phyloP scores from a whole-genome alignment of 2,113 vertebrate genomes.

The Anoplopoma fimbria region DNA sequence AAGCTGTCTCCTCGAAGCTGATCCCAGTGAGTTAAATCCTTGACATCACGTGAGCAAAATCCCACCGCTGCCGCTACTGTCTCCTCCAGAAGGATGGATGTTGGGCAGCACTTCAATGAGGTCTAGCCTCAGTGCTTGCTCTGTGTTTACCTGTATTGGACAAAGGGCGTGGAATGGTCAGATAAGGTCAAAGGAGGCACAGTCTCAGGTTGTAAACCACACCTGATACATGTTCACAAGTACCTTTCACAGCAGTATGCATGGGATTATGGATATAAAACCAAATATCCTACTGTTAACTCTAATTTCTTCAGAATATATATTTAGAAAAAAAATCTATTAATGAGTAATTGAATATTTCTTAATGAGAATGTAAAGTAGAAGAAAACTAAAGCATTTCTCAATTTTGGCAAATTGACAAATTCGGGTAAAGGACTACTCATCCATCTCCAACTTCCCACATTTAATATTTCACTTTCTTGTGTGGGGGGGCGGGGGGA shows the following conservation, averaged over 20 bases:
- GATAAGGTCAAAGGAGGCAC: slow-evolving; percentile 54
- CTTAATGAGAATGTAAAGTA: background rate
- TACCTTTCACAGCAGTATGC: background rate
- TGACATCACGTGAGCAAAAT: slow-evolving; percentile 77
- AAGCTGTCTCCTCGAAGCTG: slow-evolving; percentile 70
- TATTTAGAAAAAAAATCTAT: background rate
- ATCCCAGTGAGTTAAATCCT: slow-evolving; percentile 79
- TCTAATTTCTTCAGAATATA: background rate
- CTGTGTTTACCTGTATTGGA: slow-evolving; percentile 54
- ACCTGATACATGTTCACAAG: slow-evolving; percentile 1
- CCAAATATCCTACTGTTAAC: background rate
- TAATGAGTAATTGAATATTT: background rate
- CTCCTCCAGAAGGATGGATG: slow-evolving; percentile 66
- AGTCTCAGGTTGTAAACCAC: slow-evolving; percentile 35
- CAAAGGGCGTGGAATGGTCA: slow-evolving; percentile 44
- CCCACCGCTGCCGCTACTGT: slow-evolving; percentile 62
- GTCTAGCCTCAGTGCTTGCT: slow-evolving; percentile 50
- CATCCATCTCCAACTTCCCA: background rate
- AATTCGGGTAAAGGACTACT: background rate
- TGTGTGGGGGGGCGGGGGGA: no score
- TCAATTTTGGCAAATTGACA: background rate
- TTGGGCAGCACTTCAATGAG: slow-evolving; percentile 53
- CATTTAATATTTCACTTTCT: background rate
- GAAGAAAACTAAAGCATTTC: background rate
- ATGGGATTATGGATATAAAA: background rate